phyloP scores from a whole-genome alignment of 2,888 invertebrate genomes.

The Trissolcus japonicus region DNA sequence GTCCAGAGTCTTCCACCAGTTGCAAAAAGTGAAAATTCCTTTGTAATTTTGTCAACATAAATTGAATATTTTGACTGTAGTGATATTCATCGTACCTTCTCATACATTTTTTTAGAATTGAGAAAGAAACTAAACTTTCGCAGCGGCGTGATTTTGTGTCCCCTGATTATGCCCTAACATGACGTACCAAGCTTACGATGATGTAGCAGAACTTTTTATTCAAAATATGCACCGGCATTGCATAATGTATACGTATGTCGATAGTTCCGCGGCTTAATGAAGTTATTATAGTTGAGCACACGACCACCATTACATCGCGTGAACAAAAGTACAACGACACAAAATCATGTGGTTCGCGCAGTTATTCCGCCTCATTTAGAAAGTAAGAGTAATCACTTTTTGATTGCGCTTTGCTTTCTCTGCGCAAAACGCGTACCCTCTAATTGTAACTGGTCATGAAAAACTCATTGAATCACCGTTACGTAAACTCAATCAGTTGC shows the following conservation, averaged over 20 bases:
- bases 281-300: slow-evolving; percentile 18
- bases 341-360: neutral
- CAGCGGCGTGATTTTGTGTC: neutral
- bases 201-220: slow-evolving; percentile 4
- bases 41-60: too few species aligned
- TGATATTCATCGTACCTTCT: too few species aligned
- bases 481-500: neutral
- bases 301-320: slow-evolving; percentile 8
- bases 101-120: too few species aligned
- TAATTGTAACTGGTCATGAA: slow-evolving; percentile 28
- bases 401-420: slow-evolving; percentile 27
- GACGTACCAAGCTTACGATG: neutral
- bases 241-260: slow-evolving; percentile 17
- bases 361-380: slow-evolving; percentile 16
- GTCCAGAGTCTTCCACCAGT: too few species aligned
- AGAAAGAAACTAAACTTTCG: too few species aligned
- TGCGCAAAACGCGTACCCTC: slow-evolving; percentile 30
- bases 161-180: neutral
- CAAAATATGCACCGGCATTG: slow-evolving; percentile 12
- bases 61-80: too few species aligned
- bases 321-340: slow-evolving; percentile 15
- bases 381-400: slow-evolving; percentile 42
- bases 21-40: too few species aligned
- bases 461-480: slow-evolving; percentile 18
- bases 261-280: slow-evolving; percentile 10